Evolutionary conservation across 2,797 vertebrate species (phyloP).

Genomic region (Rachycentron canadum): DNA sequence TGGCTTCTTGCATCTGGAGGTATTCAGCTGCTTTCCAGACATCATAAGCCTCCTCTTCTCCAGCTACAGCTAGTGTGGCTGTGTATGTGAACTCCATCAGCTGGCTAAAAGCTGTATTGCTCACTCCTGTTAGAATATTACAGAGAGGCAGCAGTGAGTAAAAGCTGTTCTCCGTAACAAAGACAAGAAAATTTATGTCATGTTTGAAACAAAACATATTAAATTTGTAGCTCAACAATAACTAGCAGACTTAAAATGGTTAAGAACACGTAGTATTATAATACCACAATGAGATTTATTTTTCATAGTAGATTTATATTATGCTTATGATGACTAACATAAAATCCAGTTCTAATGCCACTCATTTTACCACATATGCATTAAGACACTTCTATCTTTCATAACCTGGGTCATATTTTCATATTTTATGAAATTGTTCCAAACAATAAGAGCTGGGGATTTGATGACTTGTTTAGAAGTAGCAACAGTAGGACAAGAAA

Average conservation of each 20-base stretch:
- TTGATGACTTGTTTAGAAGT: background rate
- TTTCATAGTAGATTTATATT: background rate
- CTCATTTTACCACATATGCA: background rate
- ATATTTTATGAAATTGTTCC: background rate
- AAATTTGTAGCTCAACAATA: background rate
- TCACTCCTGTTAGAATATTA: slow-evolving; percentile 88
- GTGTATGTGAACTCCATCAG: slow-evolving; percentile 99
- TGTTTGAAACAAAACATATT: background rate
- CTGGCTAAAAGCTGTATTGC: slow-evolving; percentile 95
- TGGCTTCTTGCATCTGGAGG: slow-evolving; percentile 98
- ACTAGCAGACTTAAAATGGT: background rate
- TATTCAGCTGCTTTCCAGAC: slow-evolving; percentile 99
- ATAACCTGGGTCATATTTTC: background rate
- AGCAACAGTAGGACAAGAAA: background rate
- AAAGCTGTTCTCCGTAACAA: background rate
- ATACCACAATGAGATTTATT: background rate
- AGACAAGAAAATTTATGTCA: background rate
- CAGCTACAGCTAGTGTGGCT: slow-evolving; percentile 91
- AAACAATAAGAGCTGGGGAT: background rate
- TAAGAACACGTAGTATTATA: background rate
- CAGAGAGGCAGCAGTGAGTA: slow-evolving; percentile 25
- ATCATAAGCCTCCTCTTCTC: slow-evolving; percentile 93
- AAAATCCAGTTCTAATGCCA: no score
- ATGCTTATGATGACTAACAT: background rate
- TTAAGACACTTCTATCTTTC: background rate